phyloP scores from a whole-genome alignment of 2,888 invertebrate species.

The Leucozona laternaria region DNA sequence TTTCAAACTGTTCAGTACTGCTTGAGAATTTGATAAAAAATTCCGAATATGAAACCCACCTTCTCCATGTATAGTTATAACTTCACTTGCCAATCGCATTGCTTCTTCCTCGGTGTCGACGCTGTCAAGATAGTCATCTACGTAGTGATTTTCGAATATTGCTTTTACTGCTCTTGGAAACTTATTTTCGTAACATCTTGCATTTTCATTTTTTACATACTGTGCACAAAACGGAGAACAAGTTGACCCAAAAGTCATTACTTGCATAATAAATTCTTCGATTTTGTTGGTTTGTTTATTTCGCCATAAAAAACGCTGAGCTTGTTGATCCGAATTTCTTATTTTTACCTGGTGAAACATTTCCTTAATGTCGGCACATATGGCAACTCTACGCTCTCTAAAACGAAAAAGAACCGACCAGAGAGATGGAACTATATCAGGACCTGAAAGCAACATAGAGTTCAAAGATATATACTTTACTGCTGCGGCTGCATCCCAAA shows the following conservation, averaged over 20 bases:
- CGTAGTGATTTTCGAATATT: conserved; percentile 71
- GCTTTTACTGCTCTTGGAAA: conserved; percentile 56
- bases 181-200: conserved; percentile 15
- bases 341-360: conserved; percentile 44
- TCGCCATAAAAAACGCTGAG: conserved; percentile 77
- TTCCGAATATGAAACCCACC: conserved; percentile 54
- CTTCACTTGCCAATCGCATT: conserved; percentile 14
- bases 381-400: background rate
- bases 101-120: conserved; percentile 66
- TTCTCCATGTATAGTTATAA: background rate
- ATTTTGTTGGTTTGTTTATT: background rate
- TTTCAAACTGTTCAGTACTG: too few species aligned
- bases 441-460: background rate
- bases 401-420: background rate
- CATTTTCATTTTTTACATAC: conserved; percentile 58
- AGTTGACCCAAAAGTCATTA: conserved; percentile 56
- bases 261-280: conserved; percentile 61
- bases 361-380: background rate
- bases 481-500: conserved; percentile 2
- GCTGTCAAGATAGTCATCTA: conserved; percentile 77
- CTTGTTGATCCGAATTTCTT: conserved; percentile 30
- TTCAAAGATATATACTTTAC: background rate
- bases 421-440: background rate
- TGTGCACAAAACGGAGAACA: conserved; percentile 44
- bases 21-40: conserved; percentile 74